These are phyloP conservation scores for Hypanus sabinus DNA, from an alignment of 2,113 vertebrate species.

Conservation along the genomic window DNA sequence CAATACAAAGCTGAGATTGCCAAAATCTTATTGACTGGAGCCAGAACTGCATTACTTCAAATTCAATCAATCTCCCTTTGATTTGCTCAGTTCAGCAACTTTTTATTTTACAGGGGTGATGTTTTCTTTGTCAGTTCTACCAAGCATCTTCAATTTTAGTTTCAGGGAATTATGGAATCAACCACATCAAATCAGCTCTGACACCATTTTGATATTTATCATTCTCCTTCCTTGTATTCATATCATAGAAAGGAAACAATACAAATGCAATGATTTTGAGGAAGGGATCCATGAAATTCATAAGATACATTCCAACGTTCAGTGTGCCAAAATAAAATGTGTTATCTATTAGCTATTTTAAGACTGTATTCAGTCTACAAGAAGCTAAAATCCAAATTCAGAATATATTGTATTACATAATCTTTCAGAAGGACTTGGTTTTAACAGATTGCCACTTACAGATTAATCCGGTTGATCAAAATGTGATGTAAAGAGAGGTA, in stretches of 20 bases:
- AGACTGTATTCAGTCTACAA: background rate
- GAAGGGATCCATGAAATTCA: background rate
- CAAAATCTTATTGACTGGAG: background rate
- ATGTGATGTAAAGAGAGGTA: background rate
- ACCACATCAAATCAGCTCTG: background rate
- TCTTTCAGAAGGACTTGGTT: background rate
- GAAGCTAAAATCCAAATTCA: background rate
- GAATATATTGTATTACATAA: background rate
- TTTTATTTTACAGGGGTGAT: background rate
- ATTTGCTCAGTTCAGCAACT: background rate
- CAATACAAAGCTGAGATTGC: background rate
- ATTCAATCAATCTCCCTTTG: background rate
- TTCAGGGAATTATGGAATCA: background rate
- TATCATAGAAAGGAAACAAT: background rate
- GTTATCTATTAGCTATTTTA: background rate
- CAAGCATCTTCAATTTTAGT: background rate
- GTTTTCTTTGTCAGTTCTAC: background rate
- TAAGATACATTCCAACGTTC: background rate
- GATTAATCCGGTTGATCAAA: background rate
- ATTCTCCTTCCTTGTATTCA: background rate
- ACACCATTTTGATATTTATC: background rate
- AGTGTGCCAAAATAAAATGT: background rate
- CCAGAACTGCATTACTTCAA: background rate
- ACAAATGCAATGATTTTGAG: background rate
- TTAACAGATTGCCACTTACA: no score